A percentile compares a stretch with the other conserved stretches of the same genome.
These are phyloP conservation scores for Protobothrops flavoviridis DNA, from an alignment of 2,113 vertebrate genomes.

Conservation along the genomic window DNA sequence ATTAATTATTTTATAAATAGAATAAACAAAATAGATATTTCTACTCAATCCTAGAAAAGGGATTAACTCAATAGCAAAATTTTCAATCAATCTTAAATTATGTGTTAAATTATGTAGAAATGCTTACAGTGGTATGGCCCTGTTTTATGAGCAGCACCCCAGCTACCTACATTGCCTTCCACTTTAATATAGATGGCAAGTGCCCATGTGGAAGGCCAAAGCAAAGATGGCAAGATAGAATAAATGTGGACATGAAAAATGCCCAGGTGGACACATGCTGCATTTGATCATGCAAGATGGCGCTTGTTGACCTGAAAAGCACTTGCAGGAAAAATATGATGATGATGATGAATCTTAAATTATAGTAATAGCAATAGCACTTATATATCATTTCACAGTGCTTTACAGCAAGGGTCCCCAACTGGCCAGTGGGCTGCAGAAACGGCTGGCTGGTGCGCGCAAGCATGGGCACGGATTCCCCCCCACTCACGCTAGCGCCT, in stretches of 20 bases:
- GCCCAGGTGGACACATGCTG: background rate
- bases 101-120: background rate
- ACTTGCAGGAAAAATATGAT: background rate
- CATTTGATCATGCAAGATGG: background rate
- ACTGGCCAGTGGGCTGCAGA: too few relatives aligned
- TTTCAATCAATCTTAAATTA: background rate
- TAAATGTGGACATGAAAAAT: background rate
- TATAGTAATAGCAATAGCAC: background rate
- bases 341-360: background rate
- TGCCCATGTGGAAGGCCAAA: background rate
- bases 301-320: background rate
- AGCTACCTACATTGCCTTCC: background rate
- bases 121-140: background rate
- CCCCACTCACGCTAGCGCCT: too few relatives aligned
- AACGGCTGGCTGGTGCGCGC: too few relatives aligned
- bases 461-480: fast-evolving
- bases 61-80: background rate
- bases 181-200: background rate
- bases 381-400: too few relatives aligned
- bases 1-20: background rate
- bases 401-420: too few relatives aligned
- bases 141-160: background rate
- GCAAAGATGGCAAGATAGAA: background rate
- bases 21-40: background rate
- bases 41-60: background rate